Conservation (phyloP, 2,888 invertebrate species). For the Pemphredon lugubris region DNA sequence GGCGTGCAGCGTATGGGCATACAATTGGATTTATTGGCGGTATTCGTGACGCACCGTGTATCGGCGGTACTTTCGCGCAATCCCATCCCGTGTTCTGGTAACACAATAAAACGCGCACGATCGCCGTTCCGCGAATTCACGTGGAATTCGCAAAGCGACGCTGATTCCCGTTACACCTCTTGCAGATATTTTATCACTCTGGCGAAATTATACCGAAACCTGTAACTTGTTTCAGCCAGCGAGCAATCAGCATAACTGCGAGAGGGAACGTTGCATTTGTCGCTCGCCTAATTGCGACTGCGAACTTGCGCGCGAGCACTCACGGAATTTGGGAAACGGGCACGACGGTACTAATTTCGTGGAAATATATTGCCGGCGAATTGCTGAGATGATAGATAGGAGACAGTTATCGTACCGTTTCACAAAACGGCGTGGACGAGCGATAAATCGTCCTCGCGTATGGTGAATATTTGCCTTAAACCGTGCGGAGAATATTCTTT, state of each 20-base stretch:
- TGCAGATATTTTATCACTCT: constrained; percentile 34
- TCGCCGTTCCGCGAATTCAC: constrained; percentile 7
- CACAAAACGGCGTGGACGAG: neutral
- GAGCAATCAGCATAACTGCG: constrained; percentile 44
- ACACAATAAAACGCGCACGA: constrained; percentile 29
- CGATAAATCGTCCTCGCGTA: too few relatives aligned
- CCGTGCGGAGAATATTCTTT: too few relatives aligned
- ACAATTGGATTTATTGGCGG: constrained; percentile 19
- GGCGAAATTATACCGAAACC: constrained; percentile 41
- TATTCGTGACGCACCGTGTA: constrained; percentile 6
- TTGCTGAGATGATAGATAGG: constrained; percentile 39
- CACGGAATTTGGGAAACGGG: constrained; percentile 42
- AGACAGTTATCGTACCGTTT: constrained; percentile 34
- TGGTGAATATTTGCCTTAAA: too few relatives aligned
- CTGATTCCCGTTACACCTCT: constrained; percentile 22
- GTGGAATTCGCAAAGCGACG: constrained; percentile 29
- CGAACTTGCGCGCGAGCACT: constrained; percentile 32
- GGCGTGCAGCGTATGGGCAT: neutral
- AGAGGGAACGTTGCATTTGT: neutral
- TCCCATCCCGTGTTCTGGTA: constrained; percentile 9
- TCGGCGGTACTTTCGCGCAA: constrained; percentile 6
- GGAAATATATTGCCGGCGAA: constrained; percentile 30
- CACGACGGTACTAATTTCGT: constrained; percentile 22
- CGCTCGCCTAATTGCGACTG: constrained; percentile 38
- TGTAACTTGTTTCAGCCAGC: constrained; percentile 34